phyloP scores from a whole-genome alignment of 2,797 vertebrate species.

The Erpetoichthys calabaricus region DNA sequence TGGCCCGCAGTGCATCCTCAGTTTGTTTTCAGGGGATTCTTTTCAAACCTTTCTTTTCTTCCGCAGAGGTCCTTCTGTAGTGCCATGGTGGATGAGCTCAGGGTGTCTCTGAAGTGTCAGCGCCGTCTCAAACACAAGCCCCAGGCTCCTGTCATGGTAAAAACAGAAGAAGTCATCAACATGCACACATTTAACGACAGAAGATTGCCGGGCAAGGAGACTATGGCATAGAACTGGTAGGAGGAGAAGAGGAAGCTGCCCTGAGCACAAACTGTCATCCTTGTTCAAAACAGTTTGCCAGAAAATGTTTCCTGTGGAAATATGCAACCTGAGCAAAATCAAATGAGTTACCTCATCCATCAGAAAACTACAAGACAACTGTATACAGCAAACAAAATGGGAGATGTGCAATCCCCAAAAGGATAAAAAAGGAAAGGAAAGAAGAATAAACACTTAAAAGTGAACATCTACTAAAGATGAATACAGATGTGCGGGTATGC shows the following conservation, averaged over 20 bases:
- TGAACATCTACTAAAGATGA: slow-evolving; percentile 24
- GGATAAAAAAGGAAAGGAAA: slow-evolving; percentile 5
- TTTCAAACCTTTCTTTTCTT: slow-evolving; percentile 19
- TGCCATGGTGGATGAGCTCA: slow-evolving; percentile 90
- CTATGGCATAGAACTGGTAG: slow-evolving; percentile 77
- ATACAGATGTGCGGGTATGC: slow-evolving; percentile 42
- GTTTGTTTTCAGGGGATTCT: slow-evolving; percentile 21
- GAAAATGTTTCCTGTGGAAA: slow-evolving; percentile 99
- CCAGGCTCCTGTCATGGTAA: slow-evolving; percentile 85
- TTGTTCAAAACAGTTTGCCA: slow-evolving; percentile 67
- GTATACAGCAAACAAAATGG: background rate
- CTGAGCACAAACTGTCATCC: slow-evolving; percentile 67
- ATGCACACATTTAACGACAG: slow-evolving; percentile 99
- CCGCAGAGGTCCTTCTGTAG: slow-evolving; percentile 94
- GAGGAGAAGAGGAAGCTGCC: slow-evolving; percentile 37
- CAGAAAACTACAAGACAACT: slow-evolving; percentile 59
- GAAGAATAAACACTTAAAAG: slow-evolving; percentile 3
- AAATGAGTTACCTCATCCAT: slow-evolving; percentile 91
- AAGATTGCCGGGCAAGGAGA: slow-evolving; percentile 98
- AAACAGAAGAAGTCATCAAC: slow-evolving; percentile 98
- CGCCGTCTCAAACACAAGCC: slow-evolving; percentile 95
- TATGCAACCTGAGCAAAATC: slow-evolving; percentile 87
- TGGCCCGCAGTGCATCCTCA: slow-evolving; percentile 4
- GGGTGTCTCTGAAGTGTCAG: slow-evolving; percentile 94
- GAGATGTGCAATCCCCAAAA: too few species aligned